Base-by-base conservation (phyloP, 2,797 vertebrate species). In the Nothura maculosa region DNA sequence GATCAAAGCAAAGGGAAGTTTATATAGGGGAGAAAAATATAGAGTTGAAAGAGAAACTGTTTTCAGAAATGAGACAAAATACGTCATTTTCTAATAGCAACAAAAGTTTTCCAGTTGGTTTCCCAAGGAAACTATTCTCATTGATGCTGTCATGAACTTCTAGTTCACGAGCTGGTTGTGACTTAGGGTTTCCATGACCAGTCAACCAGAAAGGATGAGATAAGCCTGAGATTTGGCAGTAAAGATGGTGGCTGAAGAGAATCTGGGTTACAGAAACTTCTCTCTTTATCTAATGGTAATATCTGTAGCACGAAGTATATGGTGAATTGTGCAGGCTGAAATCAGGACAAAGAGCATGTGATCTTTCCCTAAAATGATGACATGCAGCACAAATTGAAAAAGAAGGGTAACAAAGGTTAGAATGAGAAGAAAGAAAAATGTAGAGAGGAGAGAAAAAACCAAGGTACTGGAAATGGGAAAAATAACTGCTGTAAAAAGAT, bases 401-500 rank as follows among this genome's bases (percentile, higher is more conserved):
- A 72, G 27, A 45, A 9, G n/a, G 5, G 15, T 9, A 72, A 30
- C 67, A 90, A 47, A 84, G 8, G 19, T 82, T 67, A 70, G 19
- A 5, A 4, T 81, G 36, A 79, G 30, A 22, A 89, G 45, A 84
- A 58, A 84, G 9, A 82, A 62, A 83, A 78, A 74, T 54, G 22
- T 28, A 54, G 24, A 62, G 7, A 85, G 7, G 20, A 73, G 19
- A 67, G 32, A 79, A 87, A 84, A 54, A 75, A 50, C 36, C 64
- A 81, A 83, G 52, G 27, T 17, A 63, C 6, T 60, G 74, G 27
- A 73, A 89, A 5, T 83, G 27, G 43, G 9, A 81, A 89, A 75
- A 92, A 61, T 38, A 91, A 66, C 7, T 81, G 13, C 32, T 58
- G 34, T 72, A 50, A 89, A 73, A 54, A 94, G 3, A 72, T 95